Percentiles rank a stretch among this genome's conserved stretches.
Conservation (phyloP, 2,113 vertebrate species). For the Heliornis fulica region DNA sequence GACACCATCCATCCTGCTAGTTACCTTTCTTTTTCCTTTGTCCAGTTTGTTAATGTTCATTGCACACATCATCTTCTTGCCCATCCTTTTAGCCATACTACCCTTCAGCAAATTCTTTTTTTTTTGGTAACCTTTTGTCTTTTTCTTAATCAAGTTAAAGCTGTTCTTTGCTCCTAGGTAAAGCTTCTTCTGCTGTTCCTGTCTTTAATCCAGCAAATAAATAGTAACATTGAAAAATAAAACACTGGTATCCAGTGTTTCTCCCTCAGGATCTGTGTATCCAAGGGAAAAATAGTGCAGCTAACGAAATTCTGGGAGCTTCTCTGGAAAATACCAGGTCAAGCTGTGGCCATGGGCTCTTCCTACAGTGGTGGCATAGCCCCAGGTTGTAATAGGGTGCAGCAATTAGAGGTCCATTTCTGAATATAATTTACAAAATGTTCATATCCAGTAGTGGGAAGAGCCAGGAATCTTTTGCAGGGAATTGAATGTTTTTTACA, state of each 20-base stretch:
- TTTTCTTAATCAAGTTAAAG: neutral
- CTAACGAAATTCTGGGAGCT: neutral
- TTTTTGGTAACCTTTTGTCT: neutral
- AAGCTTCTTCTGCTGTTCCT: neutral
- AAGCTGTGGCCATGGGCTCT: neutral
- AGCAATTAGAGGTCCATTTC: neutral
- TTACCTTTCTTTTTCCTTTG: neutral
- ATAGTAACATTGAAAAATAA: neutral
- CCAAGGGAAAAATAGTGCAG: neutral
- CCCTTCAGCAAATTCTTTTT: neutral
- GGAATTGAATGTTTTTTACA: neutral
- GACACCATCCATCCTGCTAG: neutral
- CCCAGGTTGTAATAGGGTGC: neutral
- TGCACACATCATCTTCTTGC: neutral
- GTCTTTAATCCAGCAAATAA: neutral
- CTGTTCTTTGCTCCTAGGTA: neutral
- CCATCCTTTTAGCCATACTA: neutral
- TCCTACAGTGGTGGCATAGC: neutral
- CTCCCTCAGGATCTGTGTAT: neutral
- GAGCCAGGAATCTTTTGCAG: neutral
- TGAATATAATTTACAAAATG: neutral
- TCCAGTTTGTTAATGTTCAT: neutral
- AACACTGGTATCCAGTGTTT: neutral
- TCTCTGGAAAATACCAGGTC: neutral
- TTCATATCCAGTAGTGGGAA: neutral